A percentile compares a stretch with the other conserved stretches of the same genome.
These are phyloP conservation scores for Zele albiditarsus DNA, from an alignment of 2,888 invertebrate species.

Conservation along the genomic window DNA sequence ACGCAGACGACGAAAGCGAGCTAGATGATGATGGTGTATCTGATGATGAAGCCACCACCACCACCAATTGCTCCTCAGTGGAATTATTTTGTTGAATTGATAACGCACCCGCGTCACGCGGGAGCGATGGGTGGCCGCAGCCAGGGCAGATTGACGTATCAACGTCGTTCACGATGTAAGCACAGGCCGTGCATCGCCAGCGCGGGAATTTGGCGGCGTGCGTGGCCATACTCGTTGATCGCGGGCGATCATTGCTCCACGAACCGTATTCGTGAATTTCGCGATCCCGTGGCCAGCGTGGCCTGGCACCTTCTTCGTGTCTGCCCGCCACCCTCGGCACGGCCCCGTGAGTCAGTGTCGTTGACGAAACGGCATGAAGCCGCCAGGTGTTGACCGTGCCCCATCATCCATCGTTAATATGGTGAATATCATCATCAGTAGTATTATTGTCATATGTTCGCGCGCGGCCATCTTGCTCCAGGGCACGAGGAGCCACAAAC, in stretches of 20 bases:
- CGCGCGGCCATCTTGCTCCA: slow-evolving; percentile 67
- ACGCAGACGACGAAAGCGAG: slow-evolving; percentile 62
- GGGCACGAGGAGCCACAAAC: slow-evolving; percentile 46
- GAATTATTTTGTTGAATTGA: slow-evolving; percentile 39
- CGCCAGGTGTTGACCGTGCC: slow-evolving; percentile 38
- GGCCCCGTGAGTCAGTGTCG: slow-evolving; percentile 48
- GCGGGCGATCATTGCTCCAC: slow-evolving; percentile 74
- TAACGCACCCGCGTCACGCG: slow-evolving; percentile 29
- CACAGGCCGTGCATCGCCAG: slow-evolving; percentile 55
- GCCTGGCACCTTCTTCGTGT: slow-evolving; percentile 41
- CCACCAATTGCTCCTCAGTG: slow-evolving; percentile 45
- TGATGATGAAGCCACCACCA: slow-evolving; percentile 50
- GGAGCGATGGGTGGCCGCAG: slow-evolving; percentile 77
- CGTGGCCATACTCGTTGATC: slow-evolving; percentile 75
- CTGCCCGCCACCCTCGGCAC: slow-evolving; percentile 48
- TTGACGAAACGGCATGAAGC: slow-evolving; percentile 41
- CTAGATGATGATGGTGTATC: slow-evolving; percentile 67
- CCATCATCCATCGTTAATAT: slow-evolving; percentile 27
- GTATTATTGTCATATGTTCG: slow-evolving; percentile 69
- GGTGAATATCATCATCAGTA: not conserved
- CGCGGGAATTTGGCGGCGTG: slow-evolving; percentile 52
- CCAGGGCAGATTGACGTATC: slow-evolving; percentile 88
- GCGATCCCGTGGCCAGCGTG: slow-evolving; percentile 45
- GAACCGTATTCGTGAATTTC: slow-evolving; percentile 61
- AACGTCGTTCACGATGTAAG: slow-evolving; percentile 50